Percentiles rank a stretch among this genome's conserved stretches.
Conservation (phyloP, 2,888 invertebrate species). For the Busseola fusca region DNA sequence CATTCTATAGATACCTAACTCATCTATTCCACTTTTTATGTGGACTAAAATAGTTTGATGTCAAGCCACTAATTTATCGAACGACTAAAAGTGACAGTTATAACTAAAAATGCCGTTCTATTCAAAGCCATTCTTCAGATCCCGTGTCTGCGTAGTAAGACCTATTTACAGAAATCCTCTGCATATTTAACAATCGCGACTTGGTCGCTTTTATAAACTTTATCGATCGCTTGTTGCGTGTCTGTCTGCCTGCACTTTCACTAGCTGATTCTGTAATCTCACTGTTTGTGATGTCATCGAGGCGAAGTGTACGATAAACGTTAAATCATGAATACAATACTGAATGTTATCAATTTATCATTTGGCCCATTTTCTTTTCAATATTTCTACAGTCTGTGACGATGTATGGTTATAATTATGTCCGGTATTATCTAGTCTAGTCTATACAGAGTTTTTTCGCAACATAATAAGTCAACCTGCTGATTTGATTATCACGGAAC, state of each 20-base stretch:
- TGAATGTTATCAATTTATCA: constrained; percentile 31
- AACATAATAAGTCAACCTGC: neutral
- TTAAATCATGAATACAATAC: constrained; percentile 27
- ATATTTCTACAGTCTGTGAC: neutral
- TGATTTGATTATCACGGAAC: neutral
- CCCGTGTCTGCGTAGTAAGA: constrained; percentile 29
- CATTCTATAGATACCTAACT: neutral
- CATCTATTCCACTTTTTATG: neutral
- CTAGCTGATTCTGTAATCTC: constrained; percentile 51
- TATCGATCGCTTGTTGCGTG: constrained; percentile 55
- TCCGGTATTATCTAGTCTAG: constrained; percentile 40
- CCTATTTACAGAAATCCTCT: constrained; percentile 41
- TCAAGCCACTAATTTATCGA: constrained; percentile 2
- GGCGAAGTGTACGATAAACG: constrained; percentile 32
- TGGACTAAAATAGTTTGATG: neutral
- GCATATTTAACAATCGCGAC: constrained; percentile 37
- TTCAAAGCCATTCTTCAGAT: constrained; percentile 22
- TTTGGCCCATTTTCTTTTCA: constrained; percentile 24
- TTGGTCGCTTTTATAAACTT: constrained; percentile 41
- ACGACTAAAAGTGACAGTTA: neutral
- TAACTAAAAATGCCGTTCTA: neutral
- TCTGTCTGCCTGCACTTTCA: constrained; percentile 51
- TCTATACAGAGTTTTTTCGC: constrained; percentile 10
- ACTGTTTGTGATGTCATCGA: constrained; percentile 49
- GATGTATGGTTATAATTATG: neutral